These are phyloP conservation scores for Drosophila greeni DNA, from an alignment of 2,888 invertebrate species.

Conservation along the genomic window DNA sequence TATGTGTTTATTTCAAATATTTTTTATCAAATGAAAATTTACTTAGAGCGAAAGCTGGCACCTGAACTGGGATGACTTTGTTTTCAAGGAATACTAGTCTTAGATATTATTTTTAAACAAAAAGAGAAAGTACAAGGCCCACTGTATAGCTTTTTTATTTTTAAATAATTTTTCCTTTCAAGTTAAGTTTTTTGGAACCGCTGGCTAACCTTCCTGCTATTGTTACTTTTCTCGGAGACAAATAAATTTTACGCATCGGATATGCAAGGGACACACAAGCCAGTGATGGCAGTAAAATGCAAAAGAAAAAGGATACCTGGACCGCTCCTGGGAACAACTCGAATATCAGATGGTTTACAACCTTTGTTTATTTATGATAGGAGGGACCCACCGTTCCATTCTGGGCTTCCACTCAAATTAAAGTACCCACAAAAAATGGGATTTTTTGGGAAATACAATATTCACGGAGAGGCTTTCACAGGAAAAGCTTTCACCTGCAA, in stretches of 20 bases:
- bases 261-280: conserved; percentile 9
- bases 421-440: conserved; percentile 35
- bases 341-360: conserved; percentile 41
- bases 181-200: conserved; percentile 12
- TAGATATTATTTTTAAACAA: neutral
- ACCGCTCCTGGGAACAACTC: conserved; percentile 3
- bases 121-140: neutral
- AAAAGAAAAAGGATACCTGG: conserved; percentile 4
- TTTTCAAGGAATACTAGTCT: neutral
- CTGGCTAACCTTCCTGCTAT: conserved; percentile 3
- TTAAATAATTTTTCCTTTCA: neutral
- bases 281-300: conserved; percentile 25
- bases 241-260: conserved; percentile 32
- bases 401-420: conserved; percentile 35
- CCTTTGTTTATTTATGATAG: conserved; percentile 46
- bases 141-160: neutral
- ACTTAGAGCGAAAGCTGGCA: neutral
- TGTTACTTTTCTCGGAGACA: conserved; percentile 10
- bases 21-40: too few species aligned
- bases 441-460: conserved; percentile 17
- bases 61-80: neutral
- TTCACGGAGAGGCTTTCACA: neutral
- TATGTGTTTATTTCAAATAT: too few species aligned
- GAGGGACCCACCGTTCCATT: conserved; percentile 8
- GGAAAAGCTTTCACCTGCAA: conserved; percentile 50